phyloP scores from a whole-genome alignment of 53 echinoderm and acorn worm genomes.

The Temnopleurus reevesii region DNA sequence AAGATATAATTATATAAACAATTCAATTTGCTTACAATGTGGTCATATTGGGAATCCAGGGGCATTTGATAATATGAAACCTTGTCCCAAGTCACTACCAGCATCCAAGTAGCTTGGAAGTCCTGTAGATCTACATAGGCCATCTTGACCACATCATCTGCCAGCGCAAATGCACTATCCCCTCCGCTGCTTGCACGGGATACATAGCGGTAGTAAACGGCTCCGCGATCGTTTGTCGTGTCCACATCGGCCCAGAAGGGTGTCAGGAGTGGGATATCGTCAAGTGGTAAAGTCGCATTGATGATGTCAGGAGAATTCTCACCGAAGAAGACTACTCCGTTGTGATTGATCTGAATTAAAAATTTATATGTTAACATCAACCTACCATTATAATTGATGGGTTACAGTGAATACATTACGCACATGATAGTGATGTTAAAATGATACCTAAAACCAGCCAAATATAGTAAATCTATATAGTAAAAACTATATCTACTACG shows the following conservation, averaged over 20 bases:
- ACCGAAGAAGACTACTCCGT: slow-evolving; percentile 66
- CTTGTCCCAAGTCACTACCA: slow-evolving; percentile 66
- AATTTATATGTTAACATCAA: too few species aligned
- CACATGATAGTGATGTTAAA: too few species aligned
- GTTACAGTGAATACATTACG: too few species aligned
- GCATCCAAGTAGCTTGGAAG: slow-evolving; percentile 46
- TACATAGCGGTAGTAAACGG: slow-evolving; percentile 42
- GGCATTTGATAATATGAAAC: slow-evolving; percentile 64
- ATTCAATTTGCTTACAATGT: background rate
- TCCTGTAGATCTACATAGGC: slow-evolving; percentile 15
- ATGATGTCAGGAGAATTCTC: background rate
- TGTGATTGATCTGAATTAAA: slow-evolving; percentile 63
- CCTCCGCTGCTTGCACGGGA: background rate
- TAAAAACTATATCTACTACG: too few species aligned
- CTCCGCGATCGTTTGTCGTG: slow-evolving; percentile 47
- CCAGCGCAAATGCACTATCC: slow-evolving; percentile 42
- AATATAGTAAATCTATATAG: too few species aligned
- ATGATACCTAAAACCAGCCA: too few species aligned
- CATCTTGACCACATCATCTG: slow-evolving; percentile 38
- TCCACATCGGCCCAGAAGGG: slow-evolving; percentile 66
- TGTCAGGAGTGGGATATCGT: slow-evolving; percentile 39
- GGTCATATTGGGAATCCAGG: background rate
- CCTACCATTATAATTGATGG: too few species aligned
- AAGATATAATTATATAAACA: too few species aligned
- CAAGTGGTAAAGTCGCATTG: slow-evolving; percentile 34